Evolutionary conservation across 2,888 invertebrate species (phyloP).

Genomic region (Polydrusus cervinus): DNA sequence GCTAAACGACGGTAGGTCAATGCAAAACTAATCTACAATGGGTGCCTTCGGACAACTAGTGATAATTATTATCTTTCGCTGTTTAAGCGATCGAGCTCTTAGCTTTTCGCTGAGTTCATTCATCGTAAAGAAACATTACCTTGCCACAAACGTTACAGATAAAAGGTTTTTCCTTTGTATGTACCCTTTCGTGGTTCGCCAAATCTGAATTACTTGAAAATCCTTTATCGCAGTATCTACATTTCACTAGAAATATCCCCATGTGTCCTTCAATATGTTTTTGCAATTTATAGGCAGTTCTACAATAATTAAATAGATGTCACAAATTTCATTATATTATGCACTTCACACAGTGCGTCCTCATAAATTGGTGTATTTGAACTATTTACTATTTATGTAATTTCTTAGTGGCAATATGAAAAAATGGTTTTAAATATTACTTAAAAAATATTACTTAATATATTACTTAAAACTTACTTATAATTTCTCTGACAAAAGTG

Average conservation of each 20-base stretch:
- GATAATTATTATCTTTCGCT: too few relatives aligned
- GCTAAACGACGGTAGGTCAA: too few relatives aligned
- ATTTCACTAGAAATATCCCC: conserved; percentile 62
- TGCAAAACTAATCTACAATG: conserved; percentile 1
- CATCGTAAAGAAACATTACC: conserved; percentile 15
- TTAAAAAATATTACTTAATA: too few relatives aligned
- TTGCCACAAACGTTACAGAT: conserved; percentile 54
- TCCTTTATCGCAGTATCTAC: conserved; percentile 64
- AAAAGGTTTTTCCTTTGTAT: conserved; percentile 64
- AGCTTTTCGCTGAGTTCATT: too few relatives aligned
- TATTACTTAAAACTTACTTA: conserved; percentile 53
- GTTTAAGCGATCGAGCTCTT: too few relatives aligned
- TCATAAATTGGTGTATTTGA: neutral
- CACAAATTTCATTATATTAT: neutral
- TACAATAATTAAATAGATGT: conserved; percentile 48
- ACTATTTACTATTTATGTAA: too few relatives aligned
- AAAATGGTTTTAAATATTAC: too few relatives aligned
- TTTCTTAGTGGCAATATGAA: too few relatives aligned
- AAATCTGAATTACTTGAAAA: conserved; percentile 62
- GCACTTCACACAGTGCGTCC: neutral
- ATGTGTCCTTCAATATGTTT: conserved; percentile 64
- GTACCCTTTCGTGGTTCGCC: conserved; percentile 63
- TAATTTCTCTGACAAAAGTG: conserved; percentile 58
- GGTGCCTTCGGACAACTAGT: too few relatives aligned
- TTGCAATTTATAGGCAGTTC: conserved; percentile 60